Evolutionary conservation across 2,113 vertebrate species (phyloP), one percentile per base, ranked within the genome.

Genomic region (Pterocles gutturalis): DNA sequence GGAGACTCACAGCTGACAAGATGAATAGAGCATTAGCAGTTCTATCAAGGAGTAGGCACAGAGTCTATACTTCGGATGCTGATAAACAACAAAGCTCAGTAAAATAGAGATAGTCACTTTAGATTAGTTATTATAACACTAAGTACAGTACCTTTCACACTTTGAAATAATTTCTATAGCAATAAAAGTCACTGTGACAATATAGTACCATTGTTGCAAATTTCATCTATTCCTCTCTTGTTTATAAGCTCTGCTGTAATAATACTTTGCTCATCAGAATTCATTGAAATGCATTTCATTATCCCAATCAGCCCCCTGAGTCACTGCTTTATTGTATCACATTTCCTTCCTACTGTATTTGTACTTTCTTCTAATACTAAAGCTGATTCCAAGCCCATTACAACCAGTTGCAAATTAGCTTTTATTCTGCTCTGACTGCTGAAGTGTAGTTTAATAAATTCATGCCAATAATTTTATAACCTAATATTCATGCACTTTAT

Each of bases 371-470:
- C 91, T 94, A 95, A 95, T 90, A 83, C 90, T 91, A 90, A 96
- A 96, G 57, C 71, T 93, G 92, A 97, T 96, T 97, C 89, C 86
- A 70, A 96, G 72, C 66, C 94, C 78, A 89, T 96, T 94, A 97
- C 61, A 91, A 95, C 84, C 61, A 95, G 85, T 94, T 96, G 92
- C 79, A 98, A 96, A 97, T 97, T 94, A 96, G 73, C 84, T 98
- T 97, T 96, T 93, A 91, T 96, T 88, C 93, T 82, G 58, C 51
- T 91, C 53, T 94, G 83, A 91, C 64, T 95, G 64, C 61, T 94
- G 83, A 97, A 97, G 78, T 95, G 84, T 85, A 51, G 91, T 98
- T 97, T 97, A 98, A 97, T 97, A 97, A 96, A 88, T 97, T 95
- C 65, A 61, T 90, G 55, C 69, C 62, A 95, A 97, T 97, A 96